phyloP scores from a whole-genome alignment of 1,140 invertebrate species.

The Drosophila bocqueti region DNA sequence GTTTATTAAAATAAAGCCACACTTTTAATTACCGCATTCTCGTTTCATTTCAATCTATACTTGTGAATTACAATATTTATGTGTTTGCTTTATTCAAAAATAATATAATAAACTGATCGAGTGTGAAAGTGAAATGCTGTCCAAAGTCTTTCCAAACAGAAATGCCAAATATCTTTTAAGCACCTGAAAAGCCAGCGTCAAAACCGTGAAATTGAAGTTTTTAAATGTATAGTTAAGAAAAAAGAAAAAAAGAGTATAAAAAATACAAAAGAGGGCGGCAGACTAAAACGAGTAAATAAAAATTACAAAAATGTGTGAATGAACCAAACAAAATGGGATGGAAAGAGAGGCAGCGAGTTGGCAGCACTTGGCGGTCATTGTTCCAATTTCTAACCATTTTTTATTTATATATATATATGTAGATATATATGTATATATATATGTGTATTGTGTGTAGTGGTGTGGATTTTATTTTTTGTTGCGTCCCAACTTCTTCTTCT shows the following conservation, averaged over 20 bases:
- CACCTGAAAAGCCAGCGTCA: slow-evolving; percentile 13
- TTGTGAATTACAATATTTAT: background rate
- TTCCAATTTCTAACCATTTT: slow-evolving; percentile 80
- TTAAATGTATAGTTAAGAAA: slow-evolving; percentile 46
- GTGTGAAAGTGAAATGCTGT: background rate
- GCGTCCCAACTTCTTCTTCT: slow-evolving; percentile 23
- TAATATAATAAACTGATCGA: background rate
- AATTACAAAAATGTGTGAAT: slow-evolving; percentile 73
- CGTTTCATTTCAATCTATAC: background rate
- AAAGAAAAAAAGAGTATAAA: slow-evolving; percentile 17
- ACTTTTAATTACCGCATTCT: slow-evolving; percentile 11
- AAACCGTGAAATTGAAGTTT: slow-evolving; percentile 62
- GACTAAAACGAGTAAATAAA: slow-evolving; percentile 41
- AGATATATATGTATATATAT: slow-evolving; percentile 31
- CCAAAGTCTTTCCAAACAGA: background rate
- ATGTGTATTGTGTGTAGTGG: slow-evolving; percentile 3
- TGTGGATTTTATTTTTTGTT: slow-evolving; percentile 34
- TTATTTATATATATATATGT: slow-evolving; percentile 5
- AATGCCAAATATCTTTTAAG: background rate
- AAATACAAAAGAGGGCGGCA: slow-evolving; percentile 13
- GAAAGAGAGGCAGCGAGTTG: slow-evolving; percentile 18
- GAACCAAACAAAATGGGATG: slow-evolving; percentile 47
- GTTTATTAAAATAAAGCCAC: slow-evolving; percentile 29
- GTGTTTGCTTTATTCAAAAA: background rate
- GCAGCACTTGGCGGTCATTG: slow-evolving; percentile 76